Base-by-base conservation (phyloP, 2,113 vertebrate genomes). In the Aptenodytes forsteri region DNA sequence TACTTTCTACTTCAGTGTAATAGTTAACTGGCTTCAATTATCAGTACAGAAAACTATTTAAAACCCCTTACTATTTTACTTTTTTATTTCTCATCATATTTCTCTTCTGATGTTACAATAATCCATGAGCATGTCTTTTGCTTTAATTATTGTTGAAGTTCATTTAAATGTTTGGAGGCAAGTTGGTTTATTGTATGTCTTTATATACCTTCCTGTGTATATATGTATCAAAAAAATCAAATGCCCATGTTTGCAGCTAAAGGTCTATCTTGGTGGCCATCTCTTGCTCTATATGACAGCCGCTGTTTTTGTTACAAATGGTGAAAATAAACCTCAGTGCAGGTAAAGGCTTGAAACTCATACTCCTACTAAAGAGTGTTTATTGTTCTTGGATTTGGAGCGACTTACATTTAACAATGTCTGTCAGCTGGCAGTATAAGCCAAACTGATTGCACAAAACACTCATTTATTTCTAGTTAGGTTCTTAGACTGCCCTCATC, bases 241-340 rank as follows among this genome's bases (percentile, higher is more conserved):
- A 83, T 56, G 17, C 8, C 11, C 9, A 19, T 61, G 15, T 69
- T 92, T 77, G 25, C 38, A 83, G 34, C 30, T 88, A 38, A 73
- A 6, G 22, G 34, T 79, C 58, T 52, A 0, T 40, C 16, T 52
- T 86, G 36, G 29, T 80, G 49, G 34, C 46, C 2, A 0, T 22
- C 19, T 46, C 44, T 80, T 67, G 14, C 56, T 87, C 25, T 47
- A 0, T 71, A 16, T 76, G 30, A 44, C 3, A 4, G 14, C 16
- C 29, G 6, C 23, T 61, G 5, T 4, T 94, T 85, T 90, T 90
- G 12, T 72, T 80, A 55, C 16, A 18, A 87, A 50, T 58, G 32
- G 17, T 70, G 52, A 47, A 89, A 85, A 72, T 75, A 42, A 87
- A 64, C 20, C 13, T 61, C 25, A 85, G 23, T 83, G 8, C 52